Evolutionary conservation across 2,797 vertebrate species (phyloP), one percentile per base, ranked within the genome.

Genomic region (Crenuchus spilurus): DNA sequence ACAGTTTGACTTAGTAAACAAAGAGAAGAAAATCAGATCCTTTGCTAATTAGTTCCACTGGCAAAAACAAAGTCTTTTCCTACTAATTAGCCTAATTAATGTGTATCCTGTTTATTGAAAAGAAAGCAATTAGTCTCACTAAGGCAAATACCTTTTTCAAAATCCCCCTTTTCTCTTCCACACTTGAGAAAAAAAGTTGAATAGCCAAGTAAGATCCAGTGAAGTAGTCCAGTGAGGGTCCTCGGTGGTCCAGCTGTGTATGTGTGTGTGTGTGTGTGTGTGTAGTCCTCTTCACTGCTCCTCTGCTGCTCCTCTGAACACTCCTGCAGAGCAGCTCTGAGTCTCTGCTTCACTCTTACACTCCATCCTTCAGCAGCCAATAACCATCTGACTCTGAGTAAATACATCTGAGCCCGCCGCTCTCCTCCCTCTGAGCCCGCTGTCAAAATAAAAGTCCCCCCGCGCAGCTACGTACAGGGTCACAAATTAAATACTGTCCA

Each of bases 341-440:
- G 95, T 97, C 95, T 96, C 49, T 52, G 96, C 96, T 95, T 95
- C 95, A 94, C 90, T 89, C 94, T 93, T 93, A 91, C 90, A 95
- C 95, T 94, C 94, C 94, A 92, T 94, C 95, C 94, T 94, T 94
- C 92, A 83, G 78, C 89, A 93, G 93, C 92, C 86, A 94, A 91
- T 93, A 93, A 96, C 95, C 94, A 95, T 96, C 94, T 95, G 92
- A 91, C 93, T 94, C 90, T 93, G 89, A 95, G 94, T 97, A 95
- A 97, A 97, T 95, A 96, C 94, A 92, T 94, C 94, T 95, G 94
- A 96, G 95, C 96, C 95, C 90, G 89, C 91, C 90, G 83, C 89
- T 92, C 90, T 89, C 83, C 64, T 61, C 10, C 74, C 79, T 37
- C 85, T 84, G 74, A 62, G 51, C 78, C 82, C 80, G 82, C 80